Percentiles rank a stretch among this genome's conserved stretches.
phyloP scores from a whole-genome alignment of 2,888 invertebrate genomes.

The Onthophagus sagittarius region DNA sequence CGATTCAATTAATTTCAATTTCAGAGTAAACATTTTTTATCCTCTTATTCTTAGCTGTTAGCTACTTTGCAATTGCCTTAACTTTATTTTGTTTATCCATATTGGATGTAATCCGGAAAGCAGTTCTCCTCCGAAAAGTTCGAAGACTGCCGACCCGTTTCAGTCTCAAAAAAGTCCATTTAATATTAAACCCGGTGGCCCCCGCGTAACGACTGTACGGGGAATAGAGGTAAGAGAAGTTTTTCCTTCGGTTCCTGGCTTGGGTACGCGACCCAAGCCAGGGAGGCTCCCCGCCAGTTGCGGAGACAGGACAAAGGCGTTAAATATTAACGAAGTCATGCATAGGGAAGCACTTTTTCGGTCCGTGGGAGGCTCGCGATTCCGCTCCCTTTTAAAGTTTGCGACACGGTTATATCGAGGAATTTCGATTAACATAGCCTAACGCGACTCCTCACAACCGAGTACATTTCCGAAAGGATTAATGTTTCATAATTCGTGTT shows the following conservation, averaged over 20 bases:
- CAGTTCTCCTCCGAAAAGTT: not conserved
- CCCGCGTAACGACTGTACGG: constrained; percentile 45
- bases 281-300: constrained; percentile 7
- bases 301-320: constrained; percentile 32
- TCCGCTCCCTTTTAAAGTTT: constrained; percentile 17
- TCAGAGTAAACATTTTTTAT: too few species aligned
- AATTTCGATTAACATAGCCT: constrained; percentile 16
- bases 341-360: constrained; percentile 31
- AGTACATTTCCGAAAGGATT: not conserved
- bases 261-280: constrained; percentile 21
- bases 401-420: constrained; percentile 22
- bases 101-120: not conserved
- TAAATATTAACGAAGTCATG: constrained; percentile 39
- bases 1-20: too few species aligned
- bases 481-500: not conserved
- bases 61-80: not conserved
- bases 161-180: constrained; percentile 30
- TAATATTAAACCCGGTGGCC: constrained; percentile 46
- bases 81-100: not conserved
- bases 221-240: constrained; percentile 35
- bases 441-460: not conserved
- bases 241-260: constrained; percentile 26
- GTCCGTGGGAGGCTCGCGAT: constrained; percentile 12
- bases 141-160: not conserved
- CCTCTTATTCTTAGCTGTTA: too few species aligned